phyloP scores from a whole-genome alignment of 92 coral and sea anemone species.

The Zoanthus solanderi region DNA sequence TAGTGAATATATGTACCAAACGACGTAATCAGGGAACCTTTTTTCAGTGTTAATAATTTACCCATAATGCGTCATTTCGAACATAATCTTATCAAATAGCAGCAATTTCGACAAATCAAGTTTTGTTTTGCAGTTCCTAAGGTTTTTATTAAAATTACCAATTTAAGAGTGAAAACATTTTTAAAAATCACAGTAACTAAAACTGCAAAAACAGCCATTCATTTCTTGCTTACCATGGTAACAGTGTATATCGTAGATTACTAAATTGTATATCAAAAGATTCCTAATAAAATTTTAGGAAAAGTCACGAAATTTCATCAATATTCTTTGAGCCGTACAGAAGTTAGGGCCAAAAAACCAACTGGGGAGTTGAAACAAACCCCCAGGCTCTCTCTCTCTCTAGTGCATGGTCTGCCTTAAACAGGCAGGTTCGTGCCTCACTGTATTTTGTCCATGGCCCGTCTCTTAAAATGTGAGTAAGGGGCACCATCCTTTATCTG shows the following conservation, averaged over 20 bases:
- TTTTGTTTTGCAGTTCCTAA: slow-evolving; percentile 1
- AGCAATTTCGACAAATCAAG: slow-evolving; percentile 3
- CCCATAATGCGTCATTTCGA: not conserved
- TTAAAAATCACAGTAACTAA: not conserved
- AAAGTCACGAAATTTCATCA: slow-evolving; percentile 3
- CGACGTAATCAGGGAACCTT: slow-evolving; percentile 35
- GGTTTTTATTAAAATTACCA: slow-evolving; percentile 14
- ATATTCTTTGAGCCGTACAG: no score
- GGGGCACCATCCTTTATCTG: no score
- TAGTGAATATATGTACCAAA: slow-evolving; percentile 48
- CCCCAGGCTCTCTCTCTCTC: no score
- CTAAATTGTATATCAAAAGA: slow-evolving; percentile 17
- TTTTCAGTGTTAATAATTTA: not conserved
- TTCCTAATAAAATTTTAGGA: slow-evolving; percentile 15
- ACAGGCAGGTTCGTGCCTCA: no score
- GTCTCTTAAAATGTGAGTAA: no score
- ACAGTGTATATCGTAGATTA: slow-evolving; percentile 10
- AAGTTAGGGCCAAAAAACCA: not conserved
- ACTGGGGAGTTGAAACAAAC: no score
- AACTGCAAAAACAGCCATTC: not conserved
- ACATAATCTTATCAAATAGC: slow-evolving; percentile 26
- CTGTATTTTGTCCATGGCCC: no score
- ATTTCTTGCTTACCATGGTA: slow-evolving; percentile 6
- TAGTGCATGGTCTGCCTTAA: no score
- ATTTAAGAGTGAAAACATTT: not conserved